Base-by-base conservation (phyloP, 92 coral and sea anemone species). In the Epizoanthus rinbou region DNA sequence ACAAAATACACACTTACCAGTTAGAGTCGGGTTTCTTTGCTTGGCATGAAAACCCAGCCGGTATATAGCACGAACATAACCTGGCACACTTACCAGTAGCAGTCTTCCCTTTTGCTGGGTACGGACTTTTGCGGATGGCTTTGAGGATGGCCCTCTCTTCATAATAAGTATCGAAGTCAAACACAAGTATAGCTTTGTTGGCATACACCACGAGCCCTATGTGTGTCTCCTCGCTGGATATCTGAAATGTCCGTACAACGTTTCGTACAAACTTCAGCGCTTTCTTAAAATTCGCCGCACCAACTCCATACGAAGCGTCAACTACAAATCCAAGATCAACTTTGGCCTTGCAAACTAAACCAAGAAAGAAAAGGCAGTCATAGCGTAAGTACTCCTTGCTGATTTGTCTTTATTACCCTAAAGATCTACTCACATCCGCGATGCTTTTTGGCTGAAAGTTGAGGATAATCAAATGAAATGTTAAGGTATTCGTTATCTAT, bases 281-380 rank as follows among this genome's bases (percentile, higher is more conserved):
- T 54, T 87, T 86, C 43, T 72, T 50, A 72, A 95, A 92, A 87
- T 91, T 95, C 21, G 66, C 89, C 50, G 19, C 17, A 57, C 94
- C 93, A 56, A 92, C 86, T 68, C 95, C 90, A 18, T 95, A 92
- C 21, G 98, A 95, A 6, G 93, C 98, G 69, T 95, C 98, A 11
- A 95, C 69, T 63, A 95, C 71, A 66, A 95, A 74, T 28, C 84
- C 94, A 43, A 95, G 84, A 47, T 95, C 98, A n/a, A 95, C 86
- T 57, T 89, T 92, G 15, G 97, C 97, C 63, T 75, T 83, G 76
- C 98, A 94, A 72, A 22, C 90, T 89, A 64, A 11, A 62, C 39
- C 13, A 22, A 62, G 57, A 47, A 72, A 24, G 54, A 69, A 22
- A 69, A 14, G n/a, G 10, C 37, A 9, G 19, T 37, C 35, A 31